Conservation (phyloP, 2,888 invertebrate species). For the Dicycla oo region DNA sequence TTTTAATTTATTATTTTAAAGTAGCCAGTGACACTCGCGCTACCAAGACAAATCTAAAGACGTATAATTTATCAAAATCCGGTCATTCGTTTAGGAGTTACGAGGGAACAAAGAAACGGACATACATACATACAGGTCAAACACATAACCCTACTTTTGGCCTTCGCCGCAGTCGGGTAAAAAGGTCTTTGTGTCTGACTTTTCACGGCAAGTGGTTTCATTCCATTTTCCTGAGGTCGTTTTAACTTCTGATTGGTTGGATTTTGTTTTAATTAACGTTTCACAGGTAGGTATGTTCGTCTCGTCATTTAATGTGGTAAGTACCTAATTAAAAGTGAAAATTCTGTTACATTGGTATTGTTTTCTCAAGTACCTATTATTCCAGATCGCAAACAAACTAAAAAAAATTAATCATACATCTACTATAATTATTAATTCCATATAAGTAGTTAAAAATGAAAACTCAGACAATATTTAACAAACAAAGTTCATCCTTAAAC, state of each 20-base stretch:
- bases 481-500: conserved; percentile 48
- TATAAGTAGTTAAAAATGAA: conserved; percentile 18
- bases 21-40: too few species aligned
- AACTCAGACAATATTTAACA: conserved; percentile 37
- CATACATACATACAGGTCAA: too few species aligned
- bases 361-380: too few species aligned
- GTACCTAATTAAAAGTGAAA: too few species aligned
- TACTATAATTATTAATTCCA: conserved; percentile 2
- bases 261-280: neutral
- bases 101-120: too few species aligned
- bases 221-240: neutral
- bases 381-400: neutral
- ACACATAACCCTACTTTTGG: too few species aligned
- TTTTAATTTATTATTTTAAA: too few species aligned
- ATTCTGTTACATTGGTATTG: neutral
- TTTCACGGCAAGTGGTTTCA: conserved; percentile 1
- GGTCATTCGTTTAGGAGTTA: too few species aligned
- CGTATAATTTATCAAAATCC: too few species aligned
- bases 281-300: neutral
- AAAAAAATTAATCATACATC: neutral
- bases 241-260: neutral
- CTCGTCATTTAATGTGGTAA: neutral
- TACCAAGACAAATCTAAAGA: too few species aligned
- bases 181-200: conserved; percentile 8
- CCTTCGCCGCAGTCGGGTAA: too few species aligned